Conservation (phyloP, 2,888 invertebrate genomes). For the Lasioglossum figueresi region DNA sequence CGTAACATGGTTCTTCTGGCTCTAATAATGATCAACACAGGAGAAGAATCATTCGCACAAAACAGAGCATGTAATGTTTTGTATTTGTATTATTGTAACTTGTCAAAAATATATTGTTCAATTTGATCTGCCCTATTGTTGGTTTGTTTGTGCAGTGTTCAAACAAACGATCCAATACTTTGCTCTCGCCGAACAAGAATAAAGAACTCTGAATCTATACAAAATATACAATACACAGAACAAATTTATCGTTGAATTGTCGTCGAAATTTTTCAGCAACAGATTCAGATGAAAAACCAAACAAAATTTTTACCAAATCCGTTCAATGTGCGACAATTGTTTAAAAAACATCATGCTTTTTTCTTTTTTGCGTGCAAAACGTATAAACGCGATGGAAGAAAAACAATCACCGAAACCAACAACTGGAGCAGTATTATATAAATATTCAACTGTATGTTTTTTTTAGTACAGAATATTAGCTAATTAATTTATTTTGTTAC, state of each 20-base stretch:
- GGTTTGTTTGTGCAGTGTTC: conserved; percentile 76
- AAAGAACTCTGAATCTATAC: background rate
- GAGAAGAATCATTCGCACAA: conserved; percentile 75
- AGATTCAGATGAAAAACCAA: background rate
- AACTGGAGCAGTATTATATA: conserved; percentile 80
- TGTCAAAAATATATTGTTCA: conserved; percentile 81
- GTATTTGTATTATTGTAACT: conserved; percentile 77
- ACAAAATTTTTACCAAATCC: background rate
- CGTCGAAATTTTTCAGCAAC: background rate
- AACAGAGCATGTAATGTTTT: conserved; percentile 76
- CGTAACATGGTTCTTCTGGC: conserved; percentile 42
- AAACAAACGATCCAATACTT: conserved; percentile 12
- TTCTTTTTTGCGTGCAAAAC: background rate
- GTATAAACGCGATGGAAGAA: background rate
- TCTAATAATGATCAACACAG: conserved; percentile 46
- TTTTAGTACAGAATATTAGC: conserved; percentile 78
- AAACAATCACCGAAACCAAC: conserved; percentile 75
- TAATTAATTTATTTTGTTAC: conserved; percentile 82
- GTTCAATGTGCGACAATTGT: background rate
- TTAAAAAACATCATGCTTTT: background rate
- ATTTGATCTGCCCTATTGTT: conserved; percentile 81
- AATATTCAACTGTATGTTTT: conserved; percentile 80
- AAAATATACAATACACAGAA: conserved; percentile 13
- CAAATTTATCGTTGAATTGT: background rate
- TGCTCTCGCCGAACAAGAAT: background rate